Evolutionary conservation across 1,140 invertebrate species (phyloP).

Genomic region (Oryctes rhinoceros): DNA sequence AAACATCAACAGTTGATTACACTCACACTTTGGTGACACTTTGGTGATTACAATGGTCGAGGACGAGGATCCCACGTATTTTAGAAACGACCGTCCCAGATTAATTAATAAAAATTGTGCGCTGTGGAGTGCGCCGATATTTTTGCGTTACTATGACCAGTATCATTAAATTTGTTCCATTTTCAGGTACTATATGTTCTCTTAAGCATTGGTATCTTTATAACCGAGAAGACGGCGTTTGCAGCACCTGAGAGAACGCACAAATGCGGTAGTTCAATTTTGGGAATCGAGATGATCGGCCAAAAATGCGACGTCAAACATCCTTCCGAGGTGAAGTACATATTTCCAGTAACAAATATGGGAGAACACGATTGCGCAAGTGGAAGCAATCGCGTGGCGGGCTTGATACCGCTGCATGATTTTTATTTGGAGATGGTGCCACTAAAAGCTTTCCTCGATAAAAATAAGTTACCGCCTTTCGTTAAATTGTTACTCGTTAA

Average conservation of each 20-base stretch:
- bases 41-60: too few species aligned
- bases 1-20: too few species aligned
- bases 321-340: neutral
- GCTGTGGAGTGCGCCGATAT: too few species aligned
- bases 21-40: too few species aligned
- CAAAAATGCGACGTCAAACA: neutral
- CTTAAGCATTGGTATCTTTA: neutral
- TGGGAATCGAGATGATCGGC: neutral
- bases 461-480: neutral
- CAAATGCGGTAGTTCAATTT: neutral
- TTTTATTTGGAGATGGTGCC: slow-evolving; percentile 16
- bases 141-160: too few species aligned
- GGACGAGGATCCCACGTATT: too few species aligned
- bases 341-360: slow-evolving; percentile 19
- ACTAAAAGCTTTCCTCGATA: neutral
- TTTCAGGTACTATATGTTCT: neutral
- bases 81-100: too few species aligned
- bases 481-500: slow-evolving; percentile 13
- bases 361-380: neutral
- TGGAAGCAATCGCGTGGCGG: neutral
- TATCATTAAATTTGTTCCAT: neutral
- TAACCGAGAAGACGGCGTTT: neutral
- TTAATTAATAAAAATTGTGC: too few species aligned
- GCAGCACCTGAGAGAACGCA: neutral
- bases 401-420: neutral